Base-by-base conservation (phyloP, 2,888 invertebrate genomes). In the Imbricaverruca yamaguchii region DNA sequence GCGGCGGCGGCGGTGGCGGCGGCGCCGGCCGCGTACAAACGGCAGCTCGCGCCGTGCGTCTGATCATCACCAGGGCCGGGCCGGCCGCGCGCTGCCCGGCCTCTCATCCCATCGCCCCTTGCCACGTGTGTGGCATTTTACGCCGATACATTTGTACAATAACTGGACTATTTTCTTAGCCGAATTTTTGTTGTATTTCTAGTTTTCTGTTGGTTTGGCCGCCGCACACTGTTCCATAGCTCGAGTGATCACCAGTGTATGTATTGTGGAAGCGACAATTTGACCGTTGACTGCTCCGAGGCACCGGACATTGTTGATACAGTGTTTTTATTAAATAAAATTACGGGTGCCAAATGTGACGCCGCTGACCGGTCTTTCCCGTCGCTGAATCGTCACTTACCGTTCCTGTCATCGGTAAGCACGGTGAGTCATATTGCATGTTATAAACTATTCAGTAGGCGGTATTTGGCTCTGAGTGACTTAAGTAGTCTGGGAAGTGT, bases 311-410 rank as follows among this genome's bases (percentile, higher is more conserved):
- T 74, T 74, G 74, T 74, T 74, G 74, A 74, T 55, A 15, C 55
- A 74, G 74, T 74, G 74, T 74, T 74, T 74, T 74, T 74, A 74
- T 74, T 53, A 74, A 69, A 74, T 74, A 74, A 74, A 74, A 55
- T 74, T 74, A 74, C 18, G 69, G 69, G 39, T 69, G 69, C 69
- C 69, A 69, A 69, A 69, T 69, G 39, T 69, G 15, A 39, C 69
- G 39, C 39, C 39, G 4, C 39, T 39, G 39, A 39, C 39, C 2
- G 4, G 39, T 39, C 39, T 39, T 39, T 39, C 4, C 39, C 39
- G 39, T 39, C 39, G 39, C 39, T 39, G 2, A 39, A 39, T 39
- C 39, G 39, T 39, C 39, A 39, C 39, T 39, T 39, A 1, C 1
- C 1, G 39, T 39, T 39, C 39, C 39, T 39, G 39, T 39, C 39